A percentile compares a stretch with the other conserved stretches of the same genome.
Conservation (phyloP, 2,113 vertebrate species). For the Pionites leucogaster region DNA sequence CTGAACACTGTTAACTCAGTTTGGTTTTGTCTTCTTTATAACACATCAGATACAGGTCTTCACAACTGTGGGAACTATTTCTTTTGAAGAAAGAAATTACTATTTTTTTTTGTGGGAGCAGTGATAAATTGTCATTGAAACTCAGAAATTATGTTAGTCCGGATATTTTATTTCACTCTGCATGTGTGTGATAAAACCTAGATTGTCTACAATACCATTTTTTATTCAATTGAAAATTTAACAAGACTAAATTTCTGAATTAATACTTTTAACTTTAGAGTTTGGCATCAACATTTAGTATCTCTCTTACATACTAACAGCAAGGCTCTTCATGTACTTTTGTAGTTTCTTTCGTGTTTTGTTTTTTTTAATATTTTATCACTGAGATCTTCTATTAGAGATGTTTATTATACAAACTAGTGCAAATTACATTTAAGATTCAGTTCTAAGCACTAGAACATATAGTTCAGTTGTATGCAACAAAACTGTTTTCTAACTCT, state of each 20-base stretch:
- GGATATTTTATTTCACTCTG: not conserved
- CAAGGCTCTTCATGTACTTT: not conserved
- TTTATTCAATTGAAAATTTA: not conserved
- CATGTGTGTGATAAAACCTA: not conserved
- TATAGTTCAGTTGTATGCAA: not conserved
- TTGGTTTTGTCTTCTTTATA: not conserved
- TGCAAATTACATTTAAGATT: not conserved
- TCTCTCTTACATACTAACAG: not conserved
- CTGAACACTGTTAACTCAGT: not conserved
- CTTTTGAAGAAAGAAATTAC: not conserved
- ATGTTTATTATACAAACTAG: not conserved
- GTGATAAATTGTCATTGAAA: not conserved
- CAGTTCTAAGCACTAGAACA: not conserved
- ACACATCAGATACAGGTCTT: not conserved
- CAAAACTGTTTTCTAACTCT: not conserved
- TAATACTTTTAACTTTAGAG: not conserved
- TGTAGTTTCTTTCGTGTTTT: not conserved
- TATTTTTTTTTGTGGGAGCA: not conserved
- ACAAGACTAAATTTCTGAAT: not conserved
- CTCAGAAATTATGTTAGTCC: not conserved
- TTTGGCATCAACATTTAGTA: not conserved
- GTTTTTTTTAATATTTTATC: not conserved
- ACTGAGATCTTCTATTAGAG: not conserved
- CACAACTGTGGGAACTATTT: not conserved
- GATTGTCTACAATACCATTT: not conserved